Base-by-base conservation (phyloP, 2,113 vertebrate species). In the Nesogale talazaci region DNA sequence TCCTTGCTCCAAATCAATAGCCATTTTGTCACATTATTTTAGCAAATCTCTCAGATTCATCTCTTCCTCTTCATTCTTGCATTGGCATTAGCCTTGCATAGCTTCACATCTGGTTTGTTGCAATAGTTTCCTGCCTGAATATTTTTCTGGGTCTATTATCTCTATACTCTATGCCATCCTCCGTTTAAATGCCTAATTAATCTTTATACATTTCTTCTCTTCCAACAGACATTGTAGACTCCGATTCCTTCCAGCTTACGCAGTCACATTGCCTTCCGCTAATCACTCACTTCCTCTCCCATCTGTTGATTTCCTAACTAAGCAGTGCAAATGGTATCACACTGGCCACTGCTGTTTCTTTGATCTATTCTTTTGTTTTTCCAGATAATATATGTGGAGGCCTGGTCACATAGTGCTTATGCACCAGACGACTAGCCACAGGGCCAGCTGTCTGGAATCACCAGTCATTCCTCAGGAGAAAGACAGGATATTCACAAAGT, bases 21-120 rank as follows among this genome's bases (percentile, higher is more conserved):
- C 88, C 59, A 91, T 88, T 87, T 84, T 91, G 89, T 89, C 78
- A 89, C 82, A 83, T 93, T 88, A 85, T 89, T 94, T 91, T 78
- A 92, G 89, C 84, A 89, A 89, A 85, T 91, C 6, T 80, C 87
- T 85, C 42, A 7, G 16, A 89, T 38, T 67, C 78, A 78, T 31
- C n/a, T 65, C 61, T 86, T 90, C 82, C 83, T 92, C 83, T 74
- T 57, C 38, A 78, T 65, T 88, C 91, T 52, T 56, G 25, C 31
- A 34, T 31, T 16, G 81, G 29, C n/a, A 3, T 63, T 86, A 27
- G n/a, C 81, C 80, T 86, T 83, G 36, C 80, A 61, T 16, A 87
- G 67, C 25, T 38, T 88, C 56, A 69, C 67, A 85, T 94, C 93
- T 94, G 89, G 69, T 94, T 85, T 91, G 83, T 75, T 82, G 15